Base-by-base conservation (phyloP, 1,140 invertebrate genomes). In the Littorina saxatilis region DNA sequence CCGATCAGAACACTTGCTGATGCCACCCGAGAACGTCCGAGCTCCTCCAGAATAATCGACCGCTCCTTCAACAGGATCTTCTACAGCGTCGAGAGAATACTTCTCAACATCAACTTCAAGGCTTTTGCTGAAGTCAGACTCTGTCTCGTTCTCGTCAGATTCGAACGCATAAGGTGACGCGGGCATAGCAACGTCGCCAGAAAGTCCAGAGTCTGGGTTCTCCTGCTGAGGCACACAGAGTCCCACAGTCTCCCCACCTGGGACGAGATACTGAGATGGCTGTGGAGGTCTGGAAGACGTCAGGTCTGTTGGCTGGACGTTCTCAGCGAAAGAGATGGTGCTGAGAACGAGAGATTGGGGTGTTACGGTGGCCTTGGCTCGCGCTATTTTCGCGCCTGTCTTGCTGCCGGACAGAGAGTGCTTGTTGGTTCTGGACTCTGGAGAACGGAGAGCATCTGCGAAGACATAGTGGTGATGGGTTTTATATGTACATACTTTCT, bases 331-430 rank as follows among this genome's bases (percentile, higher is more conserved):
- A 23, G 9, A 17, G 58, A 61, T 23, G 20, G 50, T 52, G 50
- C 23, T 32, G 1, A 9, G 61, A 17, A 37, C 0, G 2, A 77
- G 52, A 20, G 50, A n/a, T 32, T 77, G 75, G 4, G 75, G 75
- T 0, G 35, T 77, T 23, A 77, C 32, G 5, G 76, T 78, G 37
- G 76, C 76, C 58, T 63, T 78, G 3, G 40, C 76, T 17, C 76
- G 76, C 3, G 55, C 55, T 27, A 58, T 66, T 17, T 66, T 78
- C 29, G 55, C 11, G 27, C n/a, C 27, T 4, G 43, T 27, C 43
- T 75, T 76, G 3, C 15, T 58, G 74, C 43, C 35, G 11, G 76
- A 17, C 2, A 0, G 39, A 23, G 27, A 27, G 9, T 27, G 9
- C 11, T 15, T 78, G 29, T 7, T 55, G 50, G 27, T 78, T 78